Evolutionary conservation across 2,113 vertebrate genomes (phyloP).

Genomic region (Dicerorhinus sumatrensis): DNA sequence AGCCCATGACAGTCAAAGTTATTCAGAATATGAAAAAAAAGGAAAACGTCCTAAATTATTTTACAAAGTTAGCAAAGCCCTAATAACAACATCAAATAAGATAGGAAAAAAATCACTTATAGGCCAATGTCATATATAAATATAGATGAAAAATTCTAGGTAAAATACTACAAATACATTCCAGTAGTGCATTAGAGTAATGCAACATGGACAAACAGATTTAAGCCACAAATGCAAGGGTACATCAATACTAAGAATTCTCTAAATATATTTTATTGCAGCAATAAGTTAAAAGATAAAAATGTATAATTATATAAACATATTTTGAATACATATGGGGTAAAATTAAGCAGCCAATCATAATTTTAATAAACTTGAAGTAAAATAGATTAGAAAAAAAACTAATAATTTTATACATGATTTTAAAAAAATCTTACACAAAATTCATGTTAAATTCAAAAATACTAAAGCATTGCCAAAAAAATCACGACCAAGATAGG

Average conservation of each 20-base stretch:
- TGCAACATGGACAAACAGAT: not conserved
- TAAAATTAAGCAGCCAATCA: not conserved
- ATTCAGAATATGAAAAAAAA: not conserved
- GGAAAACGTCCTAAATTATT: not conserved
- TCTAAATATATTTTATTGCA: not conserved
- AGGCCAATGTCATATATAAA: not conserved
- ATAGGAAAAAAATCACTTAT: not conserved
- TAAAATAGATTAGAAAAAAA: not conserved
- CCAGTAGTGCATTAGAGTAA: not conserved
- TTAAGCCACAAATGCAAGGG: not conserved
- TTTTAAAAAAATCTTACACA: not conserved
- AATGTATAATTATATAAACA: not conserved
- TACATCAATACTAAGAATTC: not conserved
- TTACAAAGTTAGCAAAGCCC: not conserved
- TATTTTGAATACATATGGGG: not conserved
- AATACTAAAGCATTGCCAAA: not conserved
- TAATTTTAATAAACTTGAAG: not conserved
- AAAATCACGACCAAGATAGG: not conserved
- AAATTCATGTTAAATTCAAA: slow-evolving; percentile 42
- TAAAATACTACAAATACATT: not conserved
- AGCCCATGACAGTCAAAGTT: not conserved
- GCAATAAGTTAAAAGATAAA: not conserved
- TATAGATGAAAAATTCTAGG: not conserved
- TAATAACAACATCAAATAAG: not conserved
- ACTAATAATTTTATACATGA: not conserved